These are phyloP conservation scores for Blennius ocellaris DNA, from an alignment of 2,113 vertebrate species.

Conservation along the genomic window DNA sequence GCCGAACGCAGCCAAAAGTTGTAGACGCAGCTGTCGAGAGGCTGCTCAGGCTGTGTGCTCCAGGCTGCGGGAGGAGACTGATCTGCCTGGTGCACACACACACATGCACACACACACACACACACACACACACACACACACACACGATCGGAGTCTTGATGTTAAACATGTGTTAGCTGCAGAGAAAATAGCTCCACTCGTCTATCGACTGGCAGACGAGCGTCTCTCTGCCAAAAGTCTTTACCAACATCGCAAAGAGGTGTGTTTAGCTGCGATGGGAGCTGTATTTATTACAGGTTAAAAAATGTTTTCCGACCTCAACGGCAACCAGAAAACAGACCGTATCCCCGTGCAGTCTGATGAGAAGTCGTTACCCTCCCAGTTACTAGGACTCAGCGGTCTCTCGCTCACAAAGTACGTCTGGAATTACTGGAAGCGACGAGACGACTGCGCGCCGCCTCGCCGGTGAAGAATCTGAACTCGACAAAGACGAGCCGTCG, in stretches of 20 bases:
- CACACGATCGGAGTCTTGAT: slow-evolving; percentile 7
- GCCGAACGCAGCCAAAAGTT: slow-evolving; percentile 12
- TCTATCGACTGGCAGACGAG: background rate
- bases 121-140: slow-evolving; percentile 13
- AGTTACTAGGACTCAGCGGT: no score
- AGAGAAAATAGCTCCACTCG: background rate
- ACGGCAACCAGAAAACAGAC: no score
- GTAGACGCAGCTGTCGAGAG: slow-evolving; percentile 38
- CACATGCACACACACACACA: slow-evolving; percentile 6
- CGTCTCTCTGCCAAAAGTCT: slow-evolving; percentile 1
- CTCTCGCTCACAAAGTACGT: no score
- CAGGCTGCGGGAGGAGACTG: slow-evolving; percentile 29
- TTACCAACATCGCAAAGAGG: background rate
- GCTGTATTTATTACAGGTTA: background rate
- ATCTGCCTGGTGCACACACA: background rate
- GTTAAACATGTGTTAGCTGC: background rate
- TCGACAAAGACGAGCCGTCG: no score
- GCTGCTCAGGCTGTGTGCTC: slow-evolving; percentile 29
- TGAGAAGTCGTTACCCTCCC: no score
- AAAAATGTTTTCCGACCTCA: no score
- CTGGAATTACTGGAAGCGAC: no score
- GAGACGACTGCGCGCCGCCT: no score
- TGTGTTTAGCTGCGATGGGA: background rate
- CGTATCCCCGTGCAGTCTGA: no score
- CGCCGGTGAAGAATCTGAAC: no score